These are phyloP conservation scores for Naso thynnoides DNA, from an alignment of 2,797 vertebrate species.

Conservation along the genomic window DNA sequence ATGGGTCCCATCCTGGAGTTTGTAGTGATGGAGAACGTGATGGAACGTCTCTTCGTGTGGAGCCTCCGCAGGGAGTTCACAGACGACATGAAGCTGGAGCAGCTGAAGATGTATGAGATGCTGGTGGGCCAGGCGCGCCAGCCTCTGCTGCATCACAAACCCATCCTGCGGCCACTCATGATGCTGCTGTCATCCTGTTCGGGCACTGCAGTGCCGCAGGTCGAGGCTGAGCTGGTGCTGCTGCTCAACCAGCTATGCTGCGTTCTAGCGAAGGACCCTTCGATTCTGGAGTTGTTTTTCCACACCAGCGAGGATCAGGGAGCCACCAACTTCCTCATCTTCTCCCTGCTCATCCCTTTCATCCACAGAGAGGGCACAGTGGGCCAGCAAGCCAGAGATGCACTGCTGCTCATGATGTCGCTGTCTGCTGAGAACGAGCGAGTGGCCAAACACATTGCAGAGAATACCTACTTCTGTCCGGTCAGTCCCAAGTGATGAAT, in stretches of 20 bases:
- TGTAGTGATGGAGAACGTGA: slow-evolving; percentile 97
- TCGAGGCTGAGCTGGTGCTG: slow-evolving; percentile 93
- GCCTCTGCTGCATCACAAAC: slow-evolving; percentile 97
- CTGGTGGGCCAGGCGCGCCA: slow-evolving; percentile 93
- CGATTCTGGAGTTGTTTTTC: slow-evolving; percentile 97
- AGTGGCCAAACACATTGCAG: slow-evolving; percentile 93
- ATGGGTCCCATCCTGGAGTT: slow-evolving; percentile 99
- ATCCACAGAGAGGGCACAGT: slow-evolving; percentile 95
- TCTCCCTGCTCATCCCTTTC: slow-evolving; percentile 97
- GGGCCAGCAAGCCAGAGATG: slow-evolving; percentile 96
- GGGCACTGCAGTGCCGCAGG: slow-evolving; percentile 82
- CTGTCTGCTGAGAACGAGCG: slow-evolving; percentile 93
- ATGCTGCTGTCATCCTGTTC: slow-evolving; percentile 97
- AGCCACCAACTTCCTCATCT: slow-evolving; percentile 98
- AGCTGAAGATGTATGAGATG: slow-evolving; percentile 98
- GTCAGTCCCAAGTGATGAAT: slow-evolving; percentile 81
- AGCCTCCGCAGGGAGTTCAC: slow-evolving; percentile 95
- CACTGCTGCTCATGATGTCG: slow-evolving; percentile 96
- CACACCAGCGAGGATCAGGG: slow-evolving; percentile 98
- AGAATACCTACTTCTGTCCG: slow-evolving; percentile 98
- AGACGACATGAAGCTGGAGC: slow-evolving; percentile 96
- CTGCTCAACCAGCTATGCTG: slow-evolving; percentile 96
- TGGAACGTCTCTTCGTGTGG: slow-evolving; percentile 99
- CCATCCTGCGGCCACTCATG: slow-evolving; percentile 95
- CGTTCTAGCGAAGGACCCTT: slow-evolving; percentile 95